phyloP scores from a whole-genome alignment of 2,113 vertebrate genomes.

The Procavia capensis region DNA sequence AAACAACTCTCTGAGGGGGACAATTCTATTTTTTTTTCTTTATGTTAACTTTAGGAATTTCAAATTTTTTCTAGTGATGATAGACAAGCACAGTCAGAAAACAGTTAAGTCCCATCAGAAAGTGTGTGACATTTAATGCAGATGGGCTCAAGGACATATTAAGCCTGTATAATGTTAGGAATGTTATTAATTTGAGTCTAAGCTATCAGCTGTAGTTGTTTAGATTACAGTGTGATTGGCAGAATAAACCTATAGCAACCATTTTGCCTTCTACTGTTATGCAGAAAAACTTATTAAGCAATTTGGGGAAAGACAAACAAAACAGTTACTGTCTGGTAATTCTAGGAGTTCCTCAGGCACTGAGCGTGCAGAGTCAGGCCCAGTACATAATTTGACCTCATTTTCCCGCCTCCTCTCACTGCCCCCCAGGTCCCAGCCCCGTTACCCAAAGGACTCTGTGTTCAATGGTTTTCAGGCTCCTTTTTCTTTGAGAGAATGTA shows the following conservation, averaged over 20 bases:
- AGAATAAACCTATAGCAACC: neutral
- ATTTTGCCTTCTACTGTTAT: constrained; percentile 7
- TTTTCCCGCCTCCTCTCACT: neutral
- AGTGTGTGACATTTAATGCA: neutral
- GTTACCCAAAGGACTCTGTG: constrained; percentile 1
- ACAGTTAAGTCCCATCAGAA: neutral
- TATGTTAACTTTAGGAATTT: neutral
- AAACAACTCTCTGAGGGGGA: neutral
- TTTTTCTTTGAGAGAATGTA: constrained; percentile 11
- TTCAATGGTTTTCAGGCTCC: neutral
- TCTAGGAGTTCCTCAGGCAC: neutral
- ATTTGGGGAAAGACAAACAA: neutral
- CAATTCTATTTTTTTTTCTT: neutral
- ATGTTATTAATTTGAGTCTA: neutral
- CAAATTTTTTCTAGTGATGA: neutral
- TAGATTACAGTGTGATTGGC: neutral
- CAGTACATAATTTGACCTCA: constrained; percentile 5
- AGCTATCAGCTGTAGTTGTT: neutral
- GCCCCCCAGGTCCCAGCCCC: neutral
- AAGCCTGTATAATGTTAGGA: neutral
- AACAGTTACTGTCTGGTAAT: neutral
- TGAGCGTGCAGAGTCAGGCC: neutral
- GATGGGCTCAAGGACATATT: neutral
- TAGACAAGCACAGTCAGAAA: neutral
- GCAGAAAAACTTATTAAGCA: neutral